Conservation (phyloP, 2,113 vertebrate species). For the Rhodinocichla rosea region DNA sequence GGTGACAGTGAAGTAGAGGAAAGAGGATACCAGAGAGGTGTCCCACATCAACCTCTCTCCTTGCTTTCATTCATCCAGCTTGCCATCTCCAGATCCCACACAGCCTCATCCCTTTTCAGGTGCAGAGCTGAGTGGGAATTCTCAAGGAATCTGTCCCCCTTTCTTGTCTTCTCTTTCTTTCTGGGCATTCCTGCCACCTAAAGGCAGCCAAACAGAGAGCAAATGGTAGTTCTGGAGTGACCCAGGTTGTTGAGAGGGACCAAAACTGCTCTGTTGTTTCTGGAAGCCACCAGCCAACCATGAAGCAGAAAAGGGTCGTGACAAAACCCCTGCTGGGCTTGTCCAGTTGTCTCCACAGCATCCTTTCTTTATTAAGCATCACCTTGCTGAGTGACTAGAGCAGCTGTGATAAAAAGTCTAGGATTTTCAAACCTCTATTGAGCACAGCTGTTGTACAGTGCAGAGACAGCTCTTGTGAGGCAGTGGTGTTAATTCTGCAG, state of each 20-base stretch:
- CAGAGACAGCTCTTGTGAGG: neutral
- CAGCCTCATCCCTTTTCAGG: neutral
- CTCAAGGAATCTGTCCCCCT: neutral
- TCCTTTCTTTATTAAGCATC: no score
- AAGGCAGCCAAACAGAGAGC: neutral
- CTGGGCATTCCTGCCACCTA: neutral
- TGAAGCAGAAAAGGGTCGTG: neutral
- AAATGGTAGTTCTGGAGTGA: neutral
- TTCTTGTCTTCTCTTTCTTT: neutral
- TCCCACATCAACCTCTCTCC: neutral
- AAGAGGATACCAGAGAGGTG: neutral
- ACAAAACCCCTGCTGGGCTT: neutral
- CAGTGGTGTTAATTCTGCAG: neutral
- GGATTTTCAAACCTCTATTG: accelerated
- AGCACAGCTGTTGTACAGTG: neutral
- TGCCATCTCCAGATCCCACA: accelerated
- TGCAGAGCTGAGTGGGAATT: neutral
- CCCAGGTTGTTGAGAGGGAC: neutral
- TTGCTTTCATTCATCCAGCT: neutral
- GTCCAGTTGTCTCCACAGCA: accelerated
- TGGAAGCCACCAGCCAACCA: accelerated
- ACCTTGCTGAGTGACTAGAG: neutral
- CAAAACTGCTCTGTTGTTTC: neutral
- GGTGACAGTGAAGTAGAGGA: neutral
- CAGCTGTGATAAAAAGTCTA: neutral